These are phyloP conservation scores for Dasyornis broadbenti DNA, from an alignment of 2,113 vertebrate genomes.

Conservation along the genomic window DNA sequence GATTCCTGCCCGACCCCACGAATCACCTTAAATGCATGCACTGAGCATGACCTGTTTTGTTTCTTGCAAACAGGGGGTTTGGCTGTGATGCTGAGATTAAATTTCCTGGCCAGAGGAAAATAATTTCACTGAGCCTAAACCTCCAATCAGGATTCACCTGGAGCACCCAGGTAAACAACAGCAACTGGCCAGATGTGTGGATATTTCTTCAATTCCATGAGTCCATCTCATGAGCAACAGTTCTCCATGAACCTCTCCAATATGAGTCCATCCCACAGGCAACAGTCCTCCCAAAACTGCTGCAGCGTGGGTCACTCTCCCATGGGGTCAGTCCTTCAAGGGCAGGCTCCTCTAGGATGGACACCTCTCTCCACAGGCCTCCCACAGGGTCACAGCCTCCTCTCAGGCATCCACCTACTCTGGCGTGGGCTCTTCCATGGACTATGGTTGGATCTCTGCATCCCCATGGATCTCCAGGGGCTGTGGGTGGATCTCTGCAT, in stretches of 20 bases:
- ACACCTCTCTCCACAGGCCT: not conserved
- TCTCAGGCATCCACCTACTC: not conserved
- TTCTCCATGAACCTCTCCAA: not conserved
- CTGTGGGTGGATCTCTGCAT: not conserved
- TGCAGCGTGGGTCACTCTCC: not conserved
- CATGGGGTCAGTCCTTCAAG: not conserved
- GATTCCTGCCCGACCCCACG: not conserved
- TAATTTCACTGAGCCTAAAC: not conserved
- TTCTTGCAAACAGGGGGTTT: not conserved
- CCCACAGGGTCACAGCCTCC: not conserved
- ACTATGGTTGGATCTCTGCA: not conserved
- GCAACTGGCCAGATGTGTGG: not conserved
- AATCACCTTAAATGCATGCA: not conserved
- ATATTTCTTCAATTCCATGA: not conserved
- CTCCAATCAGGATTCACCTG: not conserved
- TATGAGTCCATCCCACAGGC: not conserved
- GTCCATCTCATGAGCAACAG: not conserved
- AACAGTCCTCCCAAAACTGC: not conserved
- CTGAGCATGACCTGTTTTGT: accelerated
- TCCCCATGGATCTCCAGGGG: no score
- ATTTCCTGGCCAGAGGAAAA: not conserved
- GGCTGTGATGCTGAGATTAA: not conserved
- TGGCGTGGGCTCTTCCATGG: not conserved
- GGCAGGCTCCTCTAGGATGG: not conserved
- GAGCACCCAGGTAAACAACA: not conserved